Evolutionary conservation across 2,113 vertebrate genomes (phyloP).

Genomic region (Neoarius graeffei): DNA sequence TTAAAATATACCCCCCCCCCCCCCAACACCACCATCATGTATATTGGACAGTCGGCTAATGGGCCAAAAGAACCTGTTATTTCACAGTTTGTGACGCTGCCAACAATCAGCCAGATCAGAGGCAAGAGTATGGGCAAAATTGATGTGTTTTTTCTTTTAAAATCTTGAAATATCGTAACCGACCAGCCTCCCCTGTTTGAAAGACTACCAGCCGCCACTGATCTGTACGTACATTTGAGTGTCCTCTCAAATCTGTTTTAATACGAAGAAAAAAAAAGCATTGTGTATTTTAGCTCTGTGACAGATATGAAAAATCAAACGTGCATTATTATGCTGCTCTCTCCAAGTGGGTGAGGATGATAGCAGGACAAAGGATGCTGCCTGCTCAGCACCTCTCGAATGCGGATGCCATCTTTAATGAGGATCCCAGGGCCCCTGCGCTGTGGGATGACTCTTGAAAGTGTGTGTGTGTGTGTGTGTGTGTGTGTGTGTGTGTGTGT

Average conservation of each 20-base stretch:
- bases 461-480: slow-evolving; percentile 29
- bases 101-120: no score
- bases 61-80: no score
- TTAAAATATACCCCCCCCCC: no score
- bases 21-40: no score
- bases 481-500: slow-evolving; percentile 32
- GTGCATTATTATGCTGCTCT: slow-evolving; percentile 63
- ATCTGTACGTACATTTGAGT: no score
- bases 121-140: no score
- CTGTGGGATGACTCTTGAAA: slow-evolving; percentile 30
- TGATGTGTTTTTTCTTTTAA: no score
- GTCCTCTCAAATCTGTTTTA: not conserved
- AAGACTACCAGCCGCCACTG: no score
- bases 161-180: no score
- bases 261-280: not conserved
- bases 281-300: slow-evolving; percentile 63
- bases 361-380: slow-evolving; percentile 65
- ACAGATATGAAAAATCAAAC: slow-evolving; percentile 71
- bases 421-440: slow-evolving; percentile 49
- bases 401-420: slow-evolving; percentile 64
- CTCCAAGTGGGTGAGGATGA: slow-evolving; percentile 53
- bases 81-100: no score
- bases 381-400: slow-evolving; percentile 58
- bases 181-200: no score
- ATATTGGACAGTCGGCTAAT: no score